Conservation (phyloP, 2,888 invertebrate species). For the Macrosiphum euphorbiae region DNA sequence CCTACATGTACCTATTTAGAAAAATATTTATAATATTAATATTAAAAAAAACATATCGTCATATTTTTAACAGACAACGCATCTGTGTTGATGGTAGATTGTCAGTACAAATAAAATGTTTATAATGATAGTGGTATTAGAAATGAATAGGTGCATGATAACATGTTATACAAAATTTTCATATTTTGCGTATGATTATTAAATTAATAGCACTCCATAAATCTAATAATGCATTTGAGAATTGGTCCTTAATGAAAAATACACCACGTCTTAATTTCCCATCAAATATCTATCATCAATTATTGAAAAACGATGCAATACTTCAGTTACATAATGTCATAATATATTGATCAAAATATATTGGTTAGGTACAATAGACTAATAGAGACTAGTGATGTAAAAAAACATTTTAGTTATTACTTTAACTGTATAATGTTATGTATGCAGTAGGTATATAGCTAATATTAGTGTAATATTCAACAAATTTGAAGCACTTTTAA, state of each 20-base stretch:
- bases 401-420: neutral
- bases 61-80: too few species aligned
- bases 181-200: neutral
- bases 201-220: neutral
- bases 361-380: neutral
- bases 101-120: too few species aligned
- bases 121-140: too few species aligned
- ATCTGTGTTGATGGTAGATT: too few species aligned
- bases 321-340: too few species aligned
- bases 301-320: neutral
- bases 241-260: neutral
- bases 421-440: too few species aligned
- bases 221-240: neutral
- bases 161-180: too few species aligned
- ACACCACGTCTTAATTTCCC: neutral
- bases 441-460: neutral
- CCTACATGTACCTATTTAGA: too few species aligned
- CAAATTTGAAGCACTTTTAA: neutral
- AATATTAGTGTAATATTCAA: neutral
- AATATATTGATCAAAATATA: neutral
- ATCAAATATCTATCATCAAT: too few species aligned
- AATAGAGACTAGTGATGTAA: neutral
- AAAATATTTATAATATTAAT: too few species aligned
- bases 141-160: too few species aligned
- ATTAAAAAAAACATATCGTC: too few species aligned